Base-by-base conservation (phyloP, 2,888 invertebrate species). In the Dysmachus trigonus region DNA sequence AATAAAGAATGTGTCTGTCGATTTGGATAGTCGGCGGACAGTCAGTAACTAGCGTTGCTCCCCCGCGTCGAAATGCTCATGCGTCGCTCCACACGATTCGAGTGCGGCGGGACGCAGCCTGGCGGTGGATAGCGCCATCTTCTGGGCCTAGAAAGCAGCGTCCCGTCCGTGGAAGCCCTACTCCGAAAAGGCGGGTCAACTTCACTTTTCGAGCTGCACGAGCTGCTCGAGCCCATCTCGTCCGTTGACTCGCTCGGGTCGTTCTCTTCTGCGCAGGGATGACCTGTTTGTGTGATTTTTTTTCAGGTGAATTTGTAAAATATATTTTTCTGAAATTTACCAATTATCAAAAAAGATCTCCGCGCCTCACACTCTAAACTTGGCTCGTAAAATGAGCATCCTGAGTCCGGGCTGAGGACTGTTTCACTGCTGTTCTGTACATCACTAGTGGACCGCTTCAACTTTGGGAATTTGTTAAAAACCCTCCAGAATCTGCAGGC, bases 31-130 rank as follows among this genome's bases (percentile, higher is more conserved):
- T 51, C 31, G 35, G 62, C 13, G 33, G 30, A 71, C 81, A 22
- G 84, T 90, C 87, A 91, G 88, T 92, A 92, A 87, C 92, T 92
- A 82, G 91, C 91, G 89, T 92, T 92, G 87, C 91, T 92, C 88
- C 92, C 92, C 47, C 92, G 88, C 93, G 96, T 95, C 62, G 96
- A 96, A 87, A 96, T 96, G 90, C 96, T 96, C 95, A 96, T 96
- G 87, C 96, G 93, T 47, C 96, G 93, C 77, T 94, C 94, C 0
- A 94, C 93, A 3, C 93, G 93, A 87, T 93, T 92, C 1, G 93
- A 93, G 87, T 92, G 92, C 0, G 93, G 92, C 77, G 92, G 88
- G 13, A 92, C 90, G 31, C 92, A 92, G 13, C 91, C 91, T 0
- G 93, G 93, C 8, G 93, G 93, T 30, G 93, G 93, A 89, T 93